Percentiles rank a stretch among this genome's conserved stretches.
phyloP scores from a whole-genome alignment of 1,140 invertebrate species.

The Drosophila malerkotliana region DNA sequence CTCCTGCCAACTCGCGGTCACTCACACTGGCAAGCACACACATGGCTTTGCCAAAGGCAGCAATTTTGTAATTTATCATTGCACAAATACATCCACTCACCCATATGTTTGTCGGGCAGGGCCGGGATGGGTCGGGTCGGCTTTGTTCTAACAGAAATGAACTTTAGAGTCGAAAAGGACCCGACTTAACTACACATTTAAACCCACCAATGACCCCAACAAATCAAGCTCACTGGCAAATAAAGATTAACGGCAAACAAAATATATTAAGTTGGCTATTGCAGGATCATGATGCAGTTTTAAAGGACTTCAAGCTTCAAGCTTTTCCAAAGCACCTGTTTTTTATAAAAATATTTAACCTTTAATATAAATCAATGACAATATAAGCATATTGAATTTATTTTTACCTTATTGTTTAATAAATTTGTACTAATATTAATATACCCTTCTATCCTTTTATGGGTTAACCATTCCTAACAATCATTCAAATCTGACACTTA shows the following conservation, averaged over 20 bases:
- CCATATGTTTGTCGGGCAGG: constrained; percentile 22
- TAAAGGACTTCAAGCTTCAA: constrained; percentile 1
- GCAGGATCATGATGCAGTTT: constrained; percentile 6
- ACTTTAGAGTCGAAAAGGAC: constrained; percentile 58
- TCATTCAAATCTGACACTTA: constrained; percentile 31
- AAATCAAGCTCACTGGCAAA: constrained; percentile 27
- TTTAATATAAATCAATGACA: too few species aligned
- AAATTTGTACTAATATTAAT: too few species aligned
- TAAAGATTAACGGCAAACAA: constrained; percentile 17
- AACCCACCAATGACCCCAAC: constrained; percentile 46
- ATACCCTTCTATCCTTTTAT: neutral
- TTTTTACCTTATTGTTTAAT: too few species aligned
- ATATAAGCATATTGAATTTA: too few species aligned
- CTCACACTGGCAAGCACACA: constrained; percentile 20
- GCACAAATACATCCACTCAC: constrained; percentile 58
- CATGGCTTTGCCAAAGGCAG: constrained; percentile 65
- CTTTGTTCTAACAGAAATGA: constrained; percentile 68
- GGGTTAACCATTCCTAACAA: constrained; percentile 38
- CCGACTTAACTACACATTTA: constrained; percentile 60
- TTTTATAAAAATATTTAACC: neutral
- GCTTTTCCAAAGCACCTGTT: neutral
- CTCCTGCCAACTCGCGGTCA: neutral
- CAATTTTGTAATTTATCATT: constrained; percentile 82
- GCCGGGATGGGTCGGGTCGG: constrained; percentile 17
- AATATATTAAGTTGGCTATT: constrained; percentile 1